Evolutionary conservation across 2,888 invertebrate genomes (phyloP), one percentile per base, ranked within the genome.

Genomic region (Andrena camellia): DNA sequence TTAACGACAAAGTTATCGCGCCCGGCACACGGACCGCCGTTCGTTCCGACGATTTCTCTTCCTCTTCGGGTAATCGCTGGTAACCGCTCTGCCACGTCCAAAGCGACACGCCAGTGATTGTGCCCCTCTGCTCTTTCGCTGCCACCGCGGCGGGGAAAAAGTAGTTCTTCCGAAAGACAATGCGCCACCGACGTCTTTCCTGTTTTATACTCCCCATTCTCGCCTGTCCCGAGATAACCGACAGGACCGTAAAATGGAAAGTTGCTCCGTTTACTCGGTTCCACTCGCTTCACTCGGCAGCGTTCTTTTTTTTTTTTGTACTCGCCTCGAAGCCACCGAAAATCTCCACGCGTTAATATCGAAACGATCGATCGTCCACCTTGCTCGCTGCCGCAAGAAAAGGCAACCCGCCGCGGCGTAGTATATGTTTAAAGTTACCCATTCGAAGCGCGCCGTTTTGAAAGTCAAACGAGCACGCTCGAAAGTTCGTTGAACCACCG

Each of bases 401-500:
- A 81, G 66, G 66, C 71, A 52, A 50, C 33, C 10, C 33, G 57
- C 31, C 6, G 7, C n/a, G 63, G 71, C 57, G 81, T 71, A 77
- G 85, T 81, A 88, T 85, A 87, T 78, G 88, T 88, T 88, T 83
- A 80, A 87, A 84, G 83, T 73, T 71, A 26, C 79, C n/a, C 79
- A 73, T 79, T 76, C 70, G 79, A 59, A 74, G 74, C 74, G 71
- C 75, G 66, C 64, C 78, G 83, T 89, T 88, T 86, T 86, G 88
- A 88, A 88, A 88, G 86, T 86, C 87, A 87, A 88, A 88, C 80
- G 80, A 83, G 77, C 78, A 50, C 63, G 80, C 66, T 29, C 29
- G 76, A 60, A 68, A 77, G 88, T 89, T 86, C 89, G 72, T 86
- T 81, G 88, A 88, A 89, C 88, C 75, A 89, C 88, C 75, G 52